phyloP scores from a whole-genome alignment of 2,113 vertebrate genomes.

The Hyaena hyaena region DNA sequence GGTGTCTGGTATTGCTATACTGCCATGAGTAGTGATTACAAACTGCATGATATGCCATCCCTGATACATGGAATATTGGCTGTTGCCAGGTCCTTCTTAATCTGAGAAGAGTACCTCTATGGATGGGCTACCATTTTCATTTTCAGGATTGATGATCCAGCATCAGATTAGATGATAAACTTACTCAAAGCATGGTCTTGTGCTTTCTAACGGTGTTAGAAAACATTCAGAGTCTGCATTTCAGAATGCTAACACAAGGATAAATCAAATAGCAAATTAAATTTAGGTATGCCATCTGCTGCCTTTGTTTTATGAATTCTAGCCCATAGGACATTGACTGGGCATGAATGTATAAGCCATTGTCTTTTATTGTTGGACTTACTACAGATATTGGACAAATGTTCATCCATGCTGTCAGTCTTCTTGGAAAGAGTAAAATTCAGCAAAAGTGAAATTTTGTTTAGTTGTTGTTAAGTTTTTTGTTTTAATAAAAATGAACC shows the following conservation, averaged over 20 bases:
- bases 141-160: slow-evolving; percentile 56
- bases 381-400: slow-evolving; percentile 43
- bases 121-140: slow-evolving; percentile 57
- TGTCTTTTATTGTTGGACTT: slow-evolving; percentile 60
- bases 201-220: slow-evolving; percentile 63
- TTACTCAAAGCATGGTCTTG: slow-evolving; percentile 59
- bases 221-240: slow-evolving; percentile 69
- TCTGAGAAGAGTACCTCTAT: slow-evolving; percentile 13
- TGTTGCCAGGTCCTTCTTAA: slow-evolving; percentile 54
- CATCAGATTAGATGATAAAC: slow-evolving; percentile 70
- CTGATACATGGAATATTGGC: background rate
- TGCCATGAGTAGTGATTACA: slow-evolving; percentile 26
- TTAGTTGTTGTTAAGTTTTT: slow-evolving; percentile 48
- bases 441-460: slow-evolving; percentile 53
- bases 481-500: slow-evolving; percentile 73
- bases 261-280: slow-evolving; percentile 84
- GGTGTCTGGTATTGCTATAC: slow-evolving; percentile 9
- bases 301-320: slow-evolving; percentile 75
- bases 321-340: slow-evolving; percentile 73
- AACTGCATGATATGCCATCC: background rate
- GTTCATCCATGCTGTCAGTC: slow-evolving; percentile 41
- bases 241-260: slow-evolving; percentile 71
- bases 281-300: slow-evolving; percentile 84
- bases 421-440: slow-evolving; percentile 71
- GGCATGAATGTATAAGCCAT: slow-evolving; percentile 65